Evolutionary conservation across 2,888 invertebrate genomes (phyloP), one percentile per base, ranked within the genome.

Genomic region (Marasmarcha lunaedactyla): DNA sequence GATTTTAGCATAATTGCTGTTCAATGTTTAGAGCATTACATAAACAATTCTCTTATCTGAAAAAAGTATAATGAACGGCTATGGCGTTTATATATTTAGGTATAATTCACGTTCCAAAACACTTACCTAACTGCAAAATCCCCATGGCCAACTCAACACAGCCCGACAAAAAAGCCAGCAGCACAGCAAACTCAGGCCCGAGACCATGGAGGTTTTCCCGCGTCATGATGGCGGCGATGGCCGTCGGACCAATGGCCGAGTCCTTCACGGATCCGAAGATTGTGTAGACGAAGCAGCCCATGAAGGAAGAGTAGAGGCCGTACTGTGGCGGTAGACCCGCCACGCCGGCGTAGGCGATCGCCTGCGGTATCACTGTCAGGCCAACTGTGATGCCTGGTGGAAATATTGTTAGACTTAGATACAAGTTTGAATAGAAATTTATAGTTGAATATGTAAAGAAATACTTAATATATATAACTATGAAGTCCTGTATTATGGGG

Each of bases 221-320:
- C 0, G 93, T 93, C 50, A 95, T 73, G 46, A 95, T 88, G 15
- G 92, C 92, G 52, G 91, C 90, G 53, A 95, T 93, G 48, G 95
- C 94, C 0, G 94, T 94, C 2, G 94, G 94, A 13, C 34, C 45
- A 20, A 45, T 40, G 33, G 45, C 42, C 9, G 42, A 42, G 56
- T 90, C 63, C 58, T 78, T 78, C 41, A 79, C 79, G 43, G 94
- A 94, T 11, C 97, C 97, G 59, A 97, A 89, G 45, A 95, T 77
- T 15, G 93, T 89, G 76, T 97, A 97, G 34, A 95, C 87, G 77
- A 97, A 95, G 71, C 94, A 94, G 2, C 94, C 95, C 90, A 96
- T 92, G 81, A 97, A 96, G 0, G 95, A 91, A 1, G 96, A 95
- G 76, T 97, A 97, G 2, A 97, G 85, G 0, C 97, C 97, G 74